Conservation (phyloP, 2,888 invertebrate species). For the Nycteola revayana region DNA sequence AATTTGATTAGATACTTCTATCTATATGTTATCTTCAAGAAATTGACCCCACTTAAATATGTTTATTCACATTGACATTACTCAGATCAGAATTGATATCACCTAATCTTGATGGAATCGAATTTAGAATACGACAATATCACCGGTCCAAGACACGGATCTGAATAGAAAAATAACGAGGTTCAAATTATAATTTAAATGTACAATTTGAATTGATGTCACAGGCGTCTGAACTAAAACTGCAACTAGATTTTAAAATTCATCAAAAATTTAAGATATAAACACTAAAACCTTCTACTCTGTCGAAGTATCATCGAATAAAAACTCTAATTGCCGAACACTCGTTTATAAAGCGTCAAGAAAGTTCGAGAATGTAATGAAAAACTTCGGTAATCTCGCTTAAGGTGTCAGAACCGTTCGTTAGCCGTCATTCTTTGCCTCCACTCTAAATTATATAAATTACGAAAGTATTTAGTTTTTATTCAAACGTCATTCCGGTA, state of each 20-base stretch:
- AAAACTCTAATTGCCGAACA: conserved; percentile 46
- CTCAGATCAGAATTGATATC: too few relatives aligned
- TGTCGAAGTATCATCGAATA: conserved; percentile 21
- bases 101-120: too few relatives aligned
- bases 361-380: conserved; percentile 41
- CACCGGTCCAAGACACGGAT: too few relatives aligned
- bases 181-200: too few relatives aligned
- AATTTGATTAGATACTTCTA: neutral
- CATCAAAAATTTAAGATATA: too few relatives aligned
- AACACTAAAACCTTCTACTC: neutral
- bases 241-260: conserved; percentile 7
- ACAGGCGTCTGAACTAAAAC: neutral
- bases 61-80: neutral
- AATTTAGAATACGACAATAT: too few relatives aligned
- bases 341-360: conserved; percentile 39
- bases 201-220: too few relatives aligned
- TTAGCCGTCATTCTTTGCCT: conserved; percentile 47
- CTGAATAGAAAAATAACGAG: too few relatives aligned
- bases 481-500: conserved; percentile 22
- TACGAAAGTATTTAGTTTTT: conserved; percentile 47
- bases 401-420: conserved; percentile 56
- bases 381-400: conserved; percentile 47
- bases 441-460: conserved; percentile 49
- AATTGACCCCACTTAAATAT: conserved; percentile 7
- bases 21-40: conserved; percentile 1